Percentiles rank a stretch among this genome's conserved stretches.
These are phyloP conservation scores for Clarias platycephalus DNA, from an alignment of 2,797 vertebrate genomes.

Conservation along the genomic window DNA sequence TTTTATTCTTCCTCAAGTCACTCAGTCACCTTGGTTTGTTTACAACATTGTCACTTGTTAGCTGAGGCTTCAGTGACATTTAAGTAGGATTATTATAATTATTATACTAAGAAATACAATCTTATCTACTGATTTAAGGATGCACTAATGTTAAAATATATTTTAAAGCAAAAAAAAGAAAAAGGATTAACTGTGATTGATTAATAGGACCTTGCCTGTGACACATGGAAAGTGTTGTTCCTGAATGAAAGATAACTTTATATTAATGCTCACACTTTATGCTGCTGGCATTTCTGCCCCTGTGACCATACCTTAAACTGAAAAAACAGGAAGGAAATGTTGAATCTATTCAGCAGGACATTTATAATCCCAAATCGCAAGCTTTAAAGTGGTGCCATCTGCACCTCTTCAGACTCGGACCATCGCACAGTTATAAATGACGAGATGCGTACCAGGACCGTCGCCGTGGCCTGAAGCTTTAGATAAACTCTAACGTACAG, in stretches of 20 bases:
- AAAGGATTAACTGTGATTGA: not conserved
- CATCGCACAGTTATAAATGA: not conserved
- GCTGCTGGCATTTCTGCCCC: not conserved
- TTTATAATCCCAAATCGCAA: not conserved
- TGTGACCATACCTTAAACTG: not conserved
- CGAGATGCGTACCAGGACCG: not conserved
- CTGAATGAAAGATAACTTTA: not conserved
- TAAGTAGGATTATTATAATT: not conserved
- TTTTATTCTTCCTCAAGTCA: not conserved
- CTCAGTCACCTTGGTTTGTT: conserved; percentile 23
- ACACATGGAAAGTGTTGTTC: not conserved
- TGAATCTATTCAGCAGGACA: too few species aligned
- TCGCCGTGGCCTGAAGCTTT: not conserved
- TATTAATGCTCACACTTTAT: not conserved
- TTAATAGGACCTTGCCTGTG: not conserved
- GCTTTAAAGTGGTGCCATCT: not conserved
- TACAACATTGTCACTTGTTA: conserved; percentile 4
- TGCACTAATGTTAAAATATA: not conserved
- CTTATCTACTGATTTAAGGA: conserved; percentile 1
- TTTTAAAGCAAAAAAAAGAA: conserved; percentile 6
- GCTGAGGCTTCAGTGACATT: not conserved
- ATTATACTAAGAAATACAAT: not conserved
- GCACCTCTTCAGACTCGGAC: not conserved
- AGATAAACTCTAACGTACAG: not conserved
- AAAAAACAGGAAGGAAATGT: not conserved